phyloP scores from a whole-genome alignment of 2,797 vertebrate species.

The Enteromius thamalakanensis region DNA sequence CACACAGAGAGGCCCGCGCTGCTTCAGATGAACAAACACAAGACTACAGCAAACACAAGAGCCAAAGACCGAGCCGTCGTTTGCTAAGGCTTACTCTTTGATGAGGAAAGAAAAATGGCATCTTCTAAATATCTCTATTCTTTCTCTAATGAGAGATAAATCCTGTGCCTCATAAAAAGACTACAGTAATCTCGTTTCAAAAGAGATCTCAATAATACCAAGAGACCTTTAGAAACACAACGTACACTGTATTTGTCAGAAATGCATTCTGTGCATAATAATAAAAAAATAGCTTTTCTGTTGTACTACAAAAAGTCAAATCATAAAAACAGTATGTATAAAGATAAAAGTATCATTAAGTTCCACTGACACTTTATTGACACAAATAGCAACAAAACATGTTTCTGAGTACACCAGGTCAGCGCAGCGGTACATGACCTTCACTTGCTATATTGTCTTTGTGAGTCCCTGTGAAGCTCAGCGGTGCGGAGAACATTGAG shows the following conservation, averaged over 20 bases:
- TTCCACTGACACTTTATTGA: background rate
- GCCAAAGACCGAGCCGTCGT: background rate
- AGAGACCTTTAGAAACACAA: background rate
- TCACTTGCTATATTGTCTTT: background rate
- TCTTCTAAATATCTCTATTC: no score
- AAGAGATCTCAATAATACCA: background rate
- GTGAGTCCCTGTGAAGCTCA: background rate
- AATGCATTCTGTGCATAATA: background rate
- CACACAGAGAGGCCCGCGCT: background rate
- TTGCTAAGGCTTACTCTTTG: background rate
- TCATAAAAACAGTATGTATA: background rate
- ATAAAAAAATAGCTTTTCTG: background rate
- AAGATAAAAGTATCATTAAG: background rate
- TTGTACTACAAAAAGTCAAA: background rate
- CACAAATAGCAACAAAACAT: background rate
- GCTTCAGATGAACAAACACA: background rate
- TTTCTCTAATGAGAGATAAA: background rate
- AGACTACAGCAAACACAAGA: background rate
- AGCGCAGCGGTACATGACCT: background rate
- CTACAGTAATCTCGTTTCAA: background rate
- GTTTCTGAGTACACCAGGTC: background rate
- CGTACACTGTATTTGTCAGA: background rate
- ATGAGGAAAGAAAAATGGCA: background rate
- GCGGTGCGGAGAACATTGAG: conserved; percentile 27
- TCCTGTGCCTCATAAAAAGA: background rate